Evolutionary conservation across 2,113 vertebrate genomes (phyloP).

Genomic region (Colistium nudipinnis): DNA sequence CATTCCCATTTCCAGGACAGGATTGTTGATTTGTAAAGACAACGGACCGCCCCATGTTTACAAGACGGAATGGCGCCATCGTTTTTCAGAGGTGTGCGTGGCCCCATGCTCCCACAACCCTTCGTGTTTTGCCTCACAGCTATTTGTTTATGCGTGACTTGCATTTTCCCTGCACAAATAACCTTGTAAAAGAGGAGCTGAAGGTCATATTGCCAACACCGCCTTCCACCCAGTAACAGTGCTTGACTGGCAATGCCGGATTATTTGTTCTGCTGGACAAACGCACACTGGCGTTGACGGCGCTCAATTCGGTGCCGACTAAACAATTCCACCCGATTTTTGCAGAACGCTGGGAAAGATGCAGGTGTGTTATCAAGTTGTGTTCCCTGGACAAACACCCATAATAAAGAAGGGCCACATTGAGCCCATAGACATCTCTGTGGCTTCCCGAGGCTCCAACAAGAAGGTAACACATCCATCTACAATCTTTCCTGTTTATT

Average conservation of each 20-base stretch:
- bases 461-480: conserved; percentile 88
- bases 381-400: conserved; percentile 86
- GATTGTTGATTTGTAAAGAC: neutral
- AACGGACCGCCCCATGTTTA: too few species aligned
- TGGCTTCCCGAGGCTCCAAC: conserved; percentile 90
- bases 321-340: conserved; percentile 20
- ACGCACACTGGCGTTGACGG: neutral
- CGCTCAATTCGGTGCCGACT: neutral
- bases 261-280: too few species aligned
- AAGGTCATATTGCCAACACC: too few species aligned
- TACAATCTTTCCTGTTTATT: neutral
- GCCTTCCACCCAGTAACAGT: neutral
- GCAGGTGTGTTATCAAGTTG: conserved; percentile 89
- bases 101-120: too few species aligned
- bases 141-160: too few species aligned
- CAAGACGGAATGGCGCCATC: too few species aligned
- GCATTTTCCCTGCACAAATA: too few species aligned
- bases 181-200: too few species aligned
- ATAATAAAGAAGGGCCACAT: conserved; percentile 89
- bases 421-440: conserved; percentile 86
- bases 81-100: too few species aligned
- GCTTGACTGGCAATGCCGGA: too few species aligned
- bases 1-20: neutral
- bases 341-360: conserved; percentile 88
- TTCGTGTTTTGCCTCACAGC: too few species aligned